These are phyloP conservation scores for Parazoanthus swiftii DNA, from an alignment of 92 coral and sea anemone genomes.

Conservation along the genomic window DNA sequence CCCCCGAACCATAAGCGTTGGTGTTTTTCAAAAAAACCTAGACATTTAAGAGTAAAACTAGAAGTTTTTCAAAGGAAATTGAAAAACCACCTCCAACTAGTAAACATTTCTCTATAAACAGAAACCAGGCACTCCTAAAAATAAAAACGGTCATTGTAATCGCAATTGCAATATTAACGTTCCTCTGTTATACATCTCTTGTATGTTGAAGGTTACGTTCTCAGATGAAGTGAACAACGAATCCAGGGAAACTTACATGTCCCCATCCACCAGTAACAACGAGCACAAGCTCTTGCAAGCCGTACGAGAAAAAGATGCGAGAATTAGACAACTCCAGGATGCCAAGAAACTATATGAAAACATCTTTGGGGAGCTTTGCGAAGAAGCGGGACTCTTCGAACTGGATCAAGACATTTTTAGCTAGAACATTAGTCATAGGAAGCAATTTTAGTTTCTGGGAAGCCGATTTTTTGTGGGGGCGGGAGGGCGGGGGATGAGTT, in stretches of 20 bases:
- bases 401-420: conserved; percentile 62
- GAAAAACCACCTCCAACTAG: too few relatives aligned
- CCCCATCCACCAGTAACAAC: conserved; percentile 34
- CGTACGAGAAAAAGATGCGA: conserved; percentile 61
- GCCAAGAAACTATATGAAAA: conserved; percentile 68
- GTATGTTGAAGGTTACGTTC: conserved; percentile 56
- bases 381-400: conserved; percentile 89
- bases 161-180: background rate
- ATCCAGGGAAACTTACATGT: background rate
- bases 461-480: too few relatives aligned
- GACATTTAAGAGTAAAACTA: too few relatives aligned
- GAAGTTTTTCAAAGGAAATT: too few relatives aligned
- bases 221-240: conserved; percentile 52
- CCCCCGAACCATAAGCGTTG: too few relatives aligned
- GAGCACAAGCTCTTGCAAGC: conserved; percentile 60
- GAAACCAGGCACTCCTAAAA: background rate
- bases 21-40: too few relatives aligned
- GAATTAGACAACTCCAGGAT: conserved; percentile 66
- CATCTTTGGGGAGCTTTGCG: conserved; percentile 78
- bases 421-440: background rate
- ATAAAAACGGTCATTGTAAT: background rate
- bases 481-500: too few relatives aligned
- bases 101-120: background rate
- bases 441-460: too few relatives aligned
- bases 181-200: background rate